These are phyloP conservation scores for Rhabdornis inornatus DNA, from an alignment of 2,113 vertebrate species.

Conservation along the genomic window DNA sequence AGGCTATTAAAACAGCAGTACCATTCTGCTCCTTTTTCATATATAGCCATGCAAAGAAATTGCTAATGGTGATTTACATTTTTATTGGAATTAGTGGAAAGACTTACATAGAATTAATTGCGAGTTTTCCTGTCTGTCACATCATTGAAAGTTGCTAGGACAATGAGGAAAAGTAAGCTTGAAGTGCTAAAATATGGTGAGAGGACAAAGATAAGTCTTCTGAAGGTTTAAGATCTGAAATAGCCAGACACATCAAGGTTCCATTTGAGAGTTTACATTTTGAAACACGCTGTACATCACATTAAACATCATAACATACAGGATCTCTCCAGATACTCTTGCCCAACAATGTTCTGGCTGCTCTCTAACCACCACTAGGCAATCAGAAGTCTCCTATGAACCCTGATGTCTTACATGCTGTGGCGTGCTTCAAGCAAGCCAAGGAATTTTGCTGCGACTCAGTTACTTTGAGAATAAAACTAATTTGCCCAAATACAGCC, in stretches of 20 bases:
- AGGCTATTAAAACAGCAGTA: slow-evolving; percentile 6
- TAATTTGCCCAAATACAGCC: neutral
- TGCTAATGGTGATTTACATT: slow-evolving; percentile 38
- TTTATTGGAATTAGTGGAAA: slow-evolving; percentile 39
- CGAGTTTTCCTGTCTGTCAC: slow-evolving; percentile 3
- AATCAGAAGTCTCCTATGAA: neutral
- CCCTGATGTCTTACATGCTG: neutral
- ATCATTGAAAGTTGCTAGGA: neutral
- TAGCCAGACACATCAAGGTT: neutral
- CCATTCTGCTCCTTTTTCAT: neutral
- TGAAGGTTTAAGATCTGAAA: neutral
- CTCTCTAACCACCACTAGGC: neutral
- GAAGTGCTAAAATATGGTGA: neutral
- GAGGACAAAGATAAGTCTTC: neutral
- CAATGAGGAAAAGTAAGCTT: neutral
- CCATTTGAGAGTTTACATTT: neutral
- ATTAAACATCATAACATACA: neutral
- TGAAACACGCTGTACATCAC: neutral
- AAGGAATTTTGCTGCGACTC: neutral
- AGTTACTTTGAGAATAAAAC: neutral
- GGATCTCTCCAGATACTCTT: neutral
- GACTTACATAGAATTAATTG: neutral
- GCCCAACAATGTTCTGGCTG: neutral
- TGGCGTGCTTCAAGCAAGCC: neutral
- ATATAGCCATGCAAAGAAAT: slow-evolving; percentile 8